Base-by-base conservation (phyloP, 1,140 invertebrate genomes). In the Adelges cooleyi region DNA sequence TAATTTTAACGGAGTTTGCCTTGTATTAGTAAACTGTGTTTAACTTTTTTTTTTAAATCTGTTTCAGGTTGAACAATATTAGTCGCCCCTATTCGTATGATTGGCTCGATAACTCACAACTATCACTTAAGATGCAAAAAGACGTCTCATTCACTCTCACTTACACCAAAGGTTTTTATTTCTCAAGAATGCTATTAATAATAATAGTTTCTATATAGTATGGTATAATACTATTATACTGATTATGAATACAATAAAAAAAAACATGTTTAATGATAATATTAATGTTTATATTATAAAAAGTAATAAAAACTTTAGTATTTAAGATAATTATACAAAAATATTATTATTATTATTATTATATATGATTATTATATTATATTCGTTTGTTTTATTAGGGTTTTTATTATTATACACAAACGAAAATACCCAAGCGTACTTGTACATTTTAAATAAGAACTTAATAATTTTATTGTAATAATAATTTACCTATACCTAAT, bases 81-180 rank as follows among this genome's bases (percentile, higher is more conserved):
- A 62, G 23, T 62, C 38, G n/a, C 23, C 54, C 54, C 22, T 62
- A 62, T 46, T n/a, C 42, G 40, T 62, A 40, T 46, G 54, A 62
- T 27, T 62, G 54, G 46, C 40, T 62, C 38, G 44, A 62, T 62
- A 62, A 62, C 23, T 62, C 54, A 62, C 54, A 48, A 62, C 54
- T 62, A 62, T 62, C 54, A 62, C 54, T 40, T 44, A 40, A 62
- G 54, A 62, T 46, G 10, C 27, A 46, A 56, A 62, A n/a, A n/a
- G n/a, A 59, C 15, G 42, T 62, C 54, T 62, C 54, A 62, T 25
- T 48, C 54, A 62, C 54, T 62, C 54, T 62, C 40, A 62, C 54
- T 62, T 62, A 62, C 54, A 62, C 54, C 54, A 62, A 62, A 62
- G 54, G 54, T 62, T 62, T n/a, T 62, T 62, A 38, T 62, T 62